Base-by-base conservation (phyloP, 1,140 invertebrate species). In the Carposina sasakii region DNA sequence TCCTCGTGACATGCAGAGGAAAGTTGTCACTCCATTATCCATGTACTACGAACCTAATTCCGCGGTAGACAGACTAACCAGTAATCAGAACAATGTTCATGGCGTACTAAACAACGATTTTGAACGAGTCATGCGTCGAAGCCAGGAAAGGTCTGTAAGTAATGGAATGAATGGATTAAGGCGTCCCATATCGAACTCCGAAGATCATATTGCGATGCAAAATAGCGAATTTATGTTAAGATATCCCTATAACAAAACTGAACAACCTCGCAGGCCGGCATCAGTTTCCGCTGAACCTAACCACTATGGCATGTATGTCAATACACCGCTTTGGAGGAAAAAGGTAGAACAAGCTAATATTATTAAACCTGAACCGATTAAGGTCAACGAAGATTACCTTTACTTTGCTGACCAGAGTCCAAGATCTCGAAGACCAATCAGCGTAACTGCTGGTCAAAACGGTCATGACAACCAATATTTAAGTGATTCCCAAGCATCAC, bases 381-480 rank as follows among this genome's bases (percentile, higher is more conserved):
- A 76, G 56, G 43, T 67, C 40, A 68, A 55, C 61, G 60, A 77
- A 42, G 87, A 89, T 48, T 90, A 87, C 60, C 83, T 90, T 51
- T 91, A 91, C 63, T 87, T 89, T 48, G 88, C 90, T 2, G 90
- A 91, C 75, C 88, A 89, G 51, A 88, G 87, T 52, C 90, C 90
- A 2, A 76, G 90, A 52, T 91, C 90, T 43, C 67, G 90, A 22
- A 88, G 88, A 65, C 90, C 90, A 19, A 91, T 91, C 53, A 89
- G 89, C 55, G 85, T 90, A 26, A 73, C 77, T 66, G 71, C 57
- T 61, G 71, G 67, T 66, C 71, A 73, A 70, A 78, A 72, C 54
- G 66, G 66, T 54, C 63, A 61, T 43, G 78, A 84, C 54, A 76
- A 81, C 55, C 81, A 81, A 60, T 86, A 86, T 67, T 59, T 85